phyloP scores from a whole-genome alignment of 2,888 invertebrate species.

The Platycnemis pennipes region DNA sequence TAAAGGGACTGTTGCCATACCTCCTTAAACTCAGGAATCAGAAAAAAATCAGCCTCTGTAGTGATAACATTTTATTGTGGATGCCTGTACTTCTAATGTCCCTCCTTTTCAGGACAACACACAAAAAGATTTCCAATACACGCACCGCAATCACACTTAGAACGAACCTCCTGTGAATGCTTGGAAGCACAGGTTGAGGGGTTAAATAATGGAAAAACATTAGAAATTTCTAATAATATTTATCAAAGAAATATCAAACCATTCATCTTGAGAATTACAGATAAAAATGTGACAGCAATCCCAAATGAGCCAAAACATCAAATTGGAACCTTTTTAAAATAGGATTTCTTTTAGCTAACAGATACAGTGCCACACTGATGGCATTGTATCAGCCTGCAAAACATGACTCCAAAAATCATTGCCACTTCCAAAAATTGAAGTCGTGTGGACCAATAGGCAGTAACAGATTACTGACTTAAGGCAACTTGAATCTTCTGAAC shows the following conservation, averaged over 20 bases:
- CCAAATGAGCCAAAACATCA: neutral
- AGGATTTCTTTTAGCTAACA: neutral
- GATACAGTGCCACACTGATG: neutral
- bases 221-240: neutral
- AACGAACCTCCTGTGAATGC: too few species aligned
- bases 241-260: neutral
- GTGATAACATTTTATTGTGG: too few species aligned
- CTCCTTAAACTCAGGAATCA: too few species aligned
- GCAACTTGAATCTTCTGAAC: neutral
- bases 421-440: neutral
- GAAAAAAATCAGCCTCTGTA: too few species aligned
- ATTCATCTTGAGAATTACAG: neutral
- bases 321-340: neutral
- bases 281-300: slow-evolving; percentile 23
- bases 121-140: too few species aligned
- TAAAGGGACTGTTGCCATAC: too few species aligned
- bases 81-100: too few species aligned
- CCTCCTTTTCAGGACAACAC: too few species aligned
- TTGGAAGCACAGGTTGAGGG: too few species aligned
- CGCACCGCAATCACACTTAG: too few species aligned
- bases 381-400: neutral
- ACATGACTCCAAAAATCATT: neutral
- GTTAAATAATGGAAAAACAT: neutral
- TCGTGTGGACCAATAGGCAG: neutral
- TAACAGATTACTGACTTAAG: neutral